Conservation (phyloP, 2,888 invertebrate species). For the Cryptocheilus praepositus region DNA sequence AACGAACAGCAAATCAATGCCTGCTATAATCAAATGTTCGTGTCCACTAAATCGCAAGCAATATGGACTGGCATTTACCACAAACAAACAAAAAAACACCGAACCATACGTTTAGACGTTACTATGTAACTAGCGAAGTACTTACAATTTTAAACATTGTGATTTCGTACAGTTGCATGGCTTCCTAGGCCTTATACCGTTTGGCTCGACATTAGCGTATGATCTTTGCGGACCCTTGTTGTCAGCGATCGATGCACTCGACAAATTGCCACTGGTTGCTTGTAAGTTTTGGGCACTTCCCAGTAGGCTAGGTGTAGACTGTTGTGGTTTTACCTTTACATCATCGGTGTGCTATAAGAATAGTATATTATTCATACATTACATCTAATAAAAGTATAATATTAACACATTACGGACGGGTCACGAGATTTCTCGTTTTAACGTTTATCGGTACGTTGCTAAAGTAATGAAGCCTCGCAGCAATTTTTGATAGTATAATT, state of each 20-base stretch:
- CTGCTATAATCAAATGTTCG: background rate
- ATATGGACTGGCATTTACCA: too few species aligned
- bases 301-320: conserved; percentile 64
- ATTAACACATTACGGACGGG: too few species aligned
- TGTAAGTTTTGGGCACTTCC: conserved; percentile 64
- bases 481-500: too few species aligned
- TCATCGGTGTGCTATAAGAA: conserved; percentile 54
- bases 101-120: conserved; percentile 17
- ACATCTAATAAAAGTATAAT: background rate
- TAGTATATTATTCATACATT: background rate
- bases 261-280: conserved; percentile 59
- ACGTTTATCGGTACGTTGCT: too few species aligned
- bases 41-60: too few species aligned
- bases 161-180: conserved; percentile 99
- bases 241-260: conserved; percentile 59
- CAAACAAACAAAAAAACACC: conserved; percentile 5
- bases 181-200: conserved; percentile 85
- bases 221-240: conserved; percentile 62
- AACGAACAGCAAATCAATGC: conserved; percentile 2
- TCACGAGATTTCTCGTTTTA: too few species aligned
- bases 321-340: conserved; percentile 62
- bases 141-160: conserved; percentile 95
- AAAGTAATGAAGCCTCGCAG: too few species aligned
- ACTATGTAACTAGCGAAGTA: conserved; percentile 43
- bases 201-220: conserved; percentile 72